phyloP scores from a whole-genome alignment of 2,797 vertebrate genomes.

The Lacerta viridis region DNA sequence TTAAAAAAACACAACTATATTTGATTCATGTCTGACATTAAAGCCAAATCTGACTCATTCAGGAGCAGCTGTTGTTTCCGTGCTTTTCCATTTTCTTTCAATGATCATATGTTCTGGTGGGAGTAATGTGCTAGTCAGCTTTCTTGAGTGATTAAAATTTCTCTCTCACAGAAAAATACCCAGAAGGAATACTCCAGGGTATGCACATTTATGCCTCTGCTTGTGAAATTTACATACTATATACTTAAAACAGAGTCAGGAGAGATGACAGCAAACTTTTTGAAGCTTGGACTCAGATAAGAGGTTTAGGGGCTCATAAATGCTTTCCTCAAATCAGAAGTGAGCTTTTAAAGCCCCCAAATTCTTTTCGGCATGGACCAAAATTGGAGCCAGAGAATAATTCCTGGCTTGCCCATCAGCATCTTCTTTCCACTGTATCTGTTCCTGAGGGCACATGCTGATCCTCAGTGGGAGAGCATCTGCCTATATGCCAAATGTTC shows the following conservation, averaged over 20 bases:
- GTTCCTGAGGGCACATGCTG: too few species aligned
- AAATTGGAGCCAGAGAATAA: not conserved
- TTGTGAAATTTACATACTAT: conserved; percentile 43
- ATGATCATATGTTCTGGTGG: conserved; percentile 63
- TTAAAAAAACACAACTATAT: conserved; percentile 57
- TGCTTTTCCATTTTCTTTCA: conserved; percentile 71
- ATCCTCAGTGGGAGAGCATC: too few species aligned
- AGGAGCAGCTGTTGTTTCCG: conserved; percentile 68
- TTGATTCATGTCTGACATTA: conserved; percentile 69
- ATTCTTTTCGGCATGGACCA: not conserved
- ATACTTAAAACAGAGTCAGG: not conserved
- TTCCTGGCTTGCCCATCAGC: not conserved
- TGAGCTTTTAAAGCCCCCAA: not conserved
- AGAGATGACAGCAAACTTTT: not conserved
- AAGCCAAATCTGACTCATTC: conserved; percentile 69
- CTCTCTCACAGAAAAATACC: conserved; percentile 49
- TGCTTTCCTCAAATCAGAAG: not conserved
- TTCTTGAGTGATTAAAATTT: conserved; percentile 60
- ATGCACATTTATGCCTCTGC: conserved; percentile 39
- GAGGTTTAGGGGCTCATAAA: not conserved
- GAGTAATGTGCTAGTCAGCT: conserved; percentile 68
- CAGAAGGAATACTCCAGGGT: conserved; percentile 42
- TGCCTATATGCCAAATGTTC: too few species aligned
- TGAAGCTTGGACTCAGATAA: not conserved
- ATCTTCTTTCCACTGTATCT: too few species aligned